Conservation (phyloP, 1,140 invertebrate species). For the Lordiphosa stackelbergi region DNA sequence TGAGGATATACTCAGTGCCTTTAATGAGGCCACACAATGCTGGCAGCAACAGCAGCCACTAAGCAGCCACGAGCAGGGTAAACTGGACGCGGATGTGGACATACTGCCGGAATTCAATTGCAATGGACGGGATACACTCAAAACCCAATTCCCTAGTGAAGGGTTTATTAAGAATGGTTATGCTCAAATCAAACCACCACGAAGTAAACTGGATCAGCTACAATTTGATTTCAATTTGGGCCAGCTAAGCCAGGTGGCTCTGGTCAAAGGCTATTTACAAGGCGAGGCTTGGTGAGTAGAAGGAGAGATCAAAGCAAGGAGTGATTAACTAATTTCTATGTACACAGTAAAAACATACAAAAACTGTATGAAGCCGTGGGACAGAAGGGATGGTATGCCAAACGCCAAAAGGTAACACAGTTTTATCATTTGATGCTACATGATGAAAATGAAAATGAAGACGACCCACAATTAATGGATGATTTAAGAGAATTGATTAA, state of each 20-base stretch:
- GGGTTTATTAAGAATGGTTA: conserved; percentile 57
- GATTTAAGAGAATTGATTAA: conserved; percentile 38
- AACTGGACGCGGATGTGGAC: conserved; percentile 24
- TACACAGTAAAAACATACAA: conserved; percentile 56
- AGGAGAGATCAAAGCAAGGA: too few relatives aligned
- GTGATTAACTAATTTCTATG: too few relatives aligned
- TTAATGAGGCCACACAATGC: conserved; percentile 48
- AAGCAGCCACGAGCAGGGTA: neutral
- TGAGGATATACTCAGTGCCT: conserved; percentile 61
- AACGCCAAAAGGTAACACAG: conserved; percentile 55
- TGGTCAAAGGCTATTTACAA: conserved; percentile 36
- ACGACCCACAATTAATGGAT: neutral
- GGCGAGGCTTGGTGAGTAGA: conserved; percentile 54
- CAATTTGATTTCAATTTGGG: conserved; percentile 44
- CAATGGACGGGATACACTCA: conserved; percentile 48
- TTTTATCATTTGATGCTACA: conserved; percentile 54
- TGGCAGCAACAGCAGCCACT: conserved; percentile 5
- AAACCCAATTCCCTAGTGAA: conserved; percentile 29
- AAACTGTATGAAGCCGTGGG: conserved; percentile 41
- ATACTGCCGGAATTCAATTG: conserved; percentile 63
- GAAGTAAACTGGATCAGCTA: conserved; percentile 30
- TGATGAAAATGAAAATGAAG: conserved; percentile 15
- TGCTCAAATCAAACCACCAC: conserved; percentile 21
- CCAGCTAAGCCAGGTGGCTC: conserved; percentile 25
- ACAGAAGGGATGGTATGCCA: conserved; percentile 20